Evolutionary conservation across 2,888 invertebrate genomes (phyloP).

Genomic region (Argynnis bischoffii): DNA sequence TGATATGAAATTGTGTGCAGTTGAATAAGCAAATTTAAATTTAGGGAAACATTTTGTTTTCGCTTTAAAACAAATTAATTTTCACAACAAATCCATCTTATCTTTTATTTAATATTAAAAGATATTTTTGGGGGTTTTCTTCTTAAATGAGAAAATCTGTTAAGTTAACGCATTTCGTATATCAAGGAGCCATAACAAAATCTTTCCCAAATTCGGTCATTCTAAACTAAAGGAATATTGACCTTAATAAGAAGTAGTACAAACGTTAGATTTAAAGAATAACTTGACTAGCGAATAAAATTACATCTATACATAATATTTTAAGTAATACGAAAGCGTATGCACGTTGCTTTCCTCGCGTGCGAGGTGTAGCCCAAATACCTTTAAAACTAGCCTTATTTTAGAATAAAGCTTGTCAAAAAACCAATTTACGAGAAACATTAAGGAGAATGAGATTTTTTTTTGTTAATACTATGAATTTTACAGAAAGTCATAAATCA

Average conservation of each 20-base stretch:
- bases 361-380: constrained; percentile 12
- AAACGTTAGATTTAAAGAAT: constrained; percentile 61
- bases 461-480: constrained; percentile 1
- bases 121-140: too few relatives aligned
- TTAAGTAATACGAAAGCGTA: constrained; percentile 70
- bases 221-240: constrained; percentile 50
- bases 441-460: neutral
- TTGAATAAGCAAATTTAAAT: constrained; percentile 25
- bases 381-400: constrained; percentile 23
- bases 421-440: constrained; percentile 15
- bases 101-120: too few relatives aligned
- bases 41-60: constrained; percentile 19
- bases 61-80: constrained; percentile 2
- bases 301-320: constrained; percentile 65
- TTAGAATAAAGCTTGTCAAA: constrained; percentile 8
- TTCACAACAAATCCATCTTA: neutral
- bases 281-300: constrained; percentile 78
- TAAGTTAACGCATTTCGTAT: neutral
- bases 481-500: neutral
- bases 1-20: constrained; percentile 57
- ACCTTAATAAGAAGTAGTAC: constrained; percentile 55
- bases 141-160: neutral
- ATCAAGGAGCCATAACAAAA: constrained; percentile 12
- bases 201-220: constrained; percentile 15
- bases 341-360: constrained; percentile 45